phyloP scores from a whole-genome alignment of 1,140 invertebrate species.

The Eueides isabella region DNA sequence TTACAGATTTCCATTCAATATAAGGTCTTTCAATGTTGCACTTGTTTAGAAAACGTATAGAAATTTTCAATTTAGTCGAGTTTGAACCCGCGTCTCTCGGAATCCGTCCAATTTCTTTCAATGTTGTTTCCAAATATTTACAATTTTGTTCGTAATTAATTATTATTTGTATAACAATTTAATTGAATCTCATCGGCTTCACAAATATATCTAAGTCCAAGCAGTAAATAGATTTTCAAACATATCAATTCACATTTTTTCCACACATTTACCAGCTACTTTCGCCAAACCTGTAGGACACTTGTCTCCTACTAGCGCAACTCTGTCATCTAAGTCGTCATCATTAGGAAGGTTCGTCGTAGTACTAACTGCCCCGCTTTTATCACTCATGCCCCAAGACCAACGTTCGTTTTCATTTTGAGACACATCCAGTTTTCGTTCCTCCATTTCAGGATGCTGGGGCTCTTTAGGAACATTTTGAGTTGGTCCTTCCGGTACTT shows the following conservation, averaged over 20 bases:
- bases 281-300: slow-evolving; percentile 44
- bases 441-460: not conserved
- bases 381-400: slow-evolving; percentile 38
- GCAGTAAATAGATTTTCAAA: not conserved
- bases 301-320: slow-evolving; percentile 38
- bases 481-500: not conserved
- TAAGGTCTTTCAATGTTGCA: no score
- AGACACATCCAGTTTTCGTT: not conserved
- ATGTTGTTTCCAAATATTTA: not conserved
- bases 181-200: not conserved
- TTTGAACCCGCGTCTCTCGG: no score
- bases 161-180: not conserved
- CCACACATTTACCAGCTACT: slow-evolving; percentile 39
- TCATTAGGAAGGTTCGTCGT: slow-evolving; percentile 14
- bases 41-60: no score
- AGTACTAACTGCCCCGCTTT: not conserved
- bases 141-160: not conserved
- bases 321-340: slow-evolving; percentile 38
- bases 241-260: slow-evolving; percentile 4
- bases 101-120: no score
- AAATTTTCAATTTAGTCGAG: no score
- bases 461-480: not conserved
- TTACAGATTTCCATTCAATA: not conserved
- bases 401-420: slow-evolving; percentile 32
- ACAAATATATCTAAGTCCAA: not conserved